These are phyloP conservation scores for Lycorma delicatula DNA, from an alignment of 1,140 invertebrate species.

Conservation along the genomic window DNA sequence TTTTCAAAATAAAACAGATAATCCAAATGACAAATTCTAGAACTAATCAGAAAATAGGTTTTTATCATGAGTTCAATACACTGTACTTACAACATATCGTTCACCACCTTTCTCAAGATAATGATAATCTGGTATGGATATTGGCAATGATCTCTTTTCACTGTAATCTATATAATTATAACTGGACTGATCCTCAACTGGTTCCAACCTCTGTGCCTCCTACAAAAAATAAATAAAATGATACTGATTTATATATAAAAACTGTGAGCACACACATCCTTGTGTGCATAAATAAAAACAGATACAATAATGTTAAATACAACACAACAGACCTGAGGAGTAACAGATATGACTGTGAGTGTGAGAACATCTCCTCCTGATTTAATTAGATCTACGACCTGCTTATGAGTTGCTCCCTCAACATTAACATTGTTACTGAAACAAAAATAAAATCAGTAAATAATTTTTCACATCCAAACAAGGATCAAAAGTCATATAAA, in stretches of 20 bases:
- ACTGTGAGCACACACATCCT: too few species aligned
- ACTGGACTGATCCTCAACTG: conserved; percentile 75
- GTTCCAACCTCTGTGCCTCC: conserved; percentile 78
- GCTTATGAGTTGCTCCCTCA: conserved; percentile 97
- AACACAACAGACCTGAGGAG: conserved; percentile 55
- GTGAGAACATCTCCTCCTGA: conserved; percentile 94
- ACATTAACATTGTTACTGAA: conserved; percentile 94
- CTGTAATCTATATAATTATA: conserved; percentile 95
- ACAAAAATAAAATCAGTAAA: conserved; percentile 27
- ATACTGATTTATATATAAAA: neutral
- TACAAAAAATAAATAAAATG: conserved; percentile 36
- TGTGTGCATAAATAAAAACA: neutral
- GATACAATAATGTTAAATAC: neutral
- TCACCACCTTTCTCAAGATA: conserved; percentile 72
- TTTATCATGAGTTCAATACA: too few species aligned
- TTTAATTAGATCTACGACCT: conserved; percentile 98
- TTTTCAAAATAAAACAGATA: too few species aligned
- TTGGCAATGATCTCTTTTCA: conserved; percentile 94
- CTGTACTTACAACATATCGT: conserved; percentile 71
- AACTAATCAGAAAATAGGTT: too few species aligned
- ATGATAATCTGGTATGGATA: conserved; percentile 95
- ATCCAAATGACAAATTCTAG: too few species aligned
- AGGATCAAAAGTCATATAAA: neutral
- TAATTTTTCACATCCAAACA: neutral
- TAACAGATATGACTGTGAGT: conserved; percentile 92